These are phyloP conservation scores for Astyanax mexicanus DNA, from an alignment of 2,797 vertebrate genomes.

Conservation along the genomic window DNA sequence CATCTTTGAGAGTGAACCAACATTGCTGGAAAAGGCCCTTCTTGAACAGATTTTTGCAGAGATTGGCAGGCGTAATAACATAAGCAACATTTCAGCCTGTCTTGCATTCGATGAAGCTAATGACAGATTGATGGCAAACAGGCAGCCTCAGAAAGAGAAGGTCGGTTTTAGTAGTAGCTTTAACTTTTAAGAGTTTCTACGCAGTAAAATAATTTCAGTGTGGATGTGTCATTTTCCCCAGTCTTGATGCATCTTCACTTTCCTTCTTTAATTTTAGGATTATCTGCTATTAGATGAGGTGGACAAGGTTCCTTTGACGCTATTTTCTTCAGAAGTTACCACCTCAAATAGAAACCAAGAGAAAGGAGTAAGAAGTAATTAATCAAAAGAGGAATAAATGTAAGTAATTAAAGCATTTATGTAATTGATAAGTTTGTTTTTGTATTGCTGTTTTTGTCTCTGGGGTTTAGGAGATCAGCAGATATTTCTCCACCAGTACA, in stretches of 20 bases:
- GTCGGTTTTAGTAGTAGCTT: slow-evolving; percentile 16
- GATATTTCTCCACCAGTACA: slow-evolving; percentile 67
- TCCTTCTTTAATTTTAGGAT: background rate
- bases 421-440: background rate
- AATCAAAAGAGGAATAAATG: background rate
- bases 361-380: background rate
- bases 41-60: slow-evolving; percentile 83
- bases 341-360: background rate
- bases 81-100: slow-evolving; percentile 79
- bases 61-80: slow-evolving; percentile 79
- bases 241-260: too few relatives aligned
- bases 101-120: slow-evolving; percentile 85
- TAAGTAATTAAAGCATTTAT: background rate
- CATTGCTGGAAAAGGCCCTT: slow-evolving; percentile 72
- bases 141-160: slow-evolving; percentile 9
- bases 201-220: background rate
- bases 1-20: slow-evolving; percentile 82
- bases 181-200: background rate
- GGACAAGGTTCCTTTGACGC: background rate
- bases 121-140: slow-evolving; percentile 70
- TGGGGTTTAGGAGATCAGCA: slow-evolving; percentile 58
- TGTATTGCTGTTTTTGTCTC: slow-evolving; percentile 15
- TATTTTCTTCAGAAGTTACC: background rate
- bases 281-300: background rate
- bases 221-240: too few relatives aligned